Evolutionary conservation across 2,797 vertebrate genomes (phyloP), one percentile per base, ranked within the genome.

Genomic region (Platyrinchus mystaceus): DNA sequence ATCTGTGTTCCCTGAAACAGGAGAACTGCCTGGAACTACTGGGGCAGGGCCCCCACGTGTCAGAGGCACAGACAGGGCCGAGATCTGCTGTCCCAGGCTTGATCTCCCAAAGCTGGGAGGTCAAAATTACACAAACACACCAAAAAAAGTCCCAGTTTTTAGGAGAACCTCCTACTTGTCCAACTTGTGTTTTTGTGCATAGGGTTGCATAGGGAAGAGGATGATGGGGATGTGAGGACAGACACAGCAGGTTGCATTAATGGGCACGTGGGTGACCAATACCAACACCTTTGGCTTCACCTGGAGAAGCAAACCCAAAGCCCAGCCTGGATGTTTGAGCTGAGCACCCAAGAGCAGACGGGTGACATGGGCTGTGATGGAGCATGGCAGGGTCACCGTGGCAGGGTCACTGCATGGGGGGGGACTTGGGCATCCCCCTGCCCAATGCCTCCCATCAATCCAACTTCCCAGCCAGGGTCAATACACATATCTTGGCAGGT

Each of bases 191-290:
- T 8, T 66, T n/a, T 34, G 14, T 14, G 17, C 0, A 0, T 2
- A 5, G 37, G 79, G 14, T 0, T 53, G 36, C 37, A 26, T 1
- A 10, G 19, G 27, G 23, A 93, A 46, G 30, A 76, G 17, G 5
- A 87, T 28, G 59, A 68, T 2, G 24, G 6, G 32, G 27, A 41
- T 0, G 0, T 0, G 21, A 90, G 41, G 39, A 50, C 55, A 52
- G 53, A 41, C 30, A n/a, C 32, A 30, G 39, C 15, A 60, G 12
- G 24, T 1, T 34, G 10, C 9, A 13, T 13, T 14, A 26, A 39
- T 0, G 8, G 19, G 20, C 43, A 46, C 0, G 0, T 2, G 34
- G 10, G 34, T 15, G 22, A 50, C 34, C 1, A 9, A 64, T 2
- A 23, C 59, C 30, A 43, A 44, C 66, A 64, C 20, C 68, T 62